These are phyloP conservation scores for Spinus pinus DNA, from an alignment of 2,797 vertebrate species.

Conservation along the genomic window DNA sequence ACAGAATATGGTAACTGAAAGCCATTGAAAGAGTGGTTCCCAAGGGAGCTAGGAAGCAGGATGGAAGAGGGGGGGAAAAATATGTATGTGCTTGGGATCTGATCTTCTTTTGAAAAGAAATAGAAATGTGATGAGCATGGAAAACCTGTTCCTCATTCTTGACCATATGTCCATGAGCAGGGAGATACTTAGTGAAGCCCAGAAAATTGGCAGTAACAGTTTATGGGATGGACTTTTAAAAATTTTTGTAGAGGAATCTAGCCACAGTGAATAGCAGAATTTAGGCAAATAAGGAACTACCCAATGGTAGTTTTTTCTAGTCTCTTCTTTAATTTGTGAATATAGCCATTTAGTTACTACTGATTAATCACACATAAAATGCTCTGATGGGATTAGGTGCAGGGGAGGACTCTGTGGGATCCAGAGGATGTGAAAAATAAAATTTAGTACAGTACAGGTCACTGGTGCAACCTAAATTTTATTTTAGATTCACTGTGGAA, in stretches of 20 bases:
- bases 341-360: conserved; percentile 11
- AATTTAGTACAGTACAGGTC: background rate
- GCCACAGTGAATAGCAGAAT: background rate
- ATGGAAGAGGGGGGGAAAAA: background rate
- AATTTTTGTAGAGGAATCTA: background rate
- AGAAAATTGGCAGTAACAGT: background rate
- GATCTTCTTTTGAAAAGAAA: background rate
- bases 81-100: background rate
- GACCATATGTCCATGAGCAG: background rate
- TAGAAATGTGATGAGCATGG: background rate
- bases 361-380: conserved; percentile 48
- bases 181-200: background rate
- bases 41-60: background rate
- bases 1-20: background rate
- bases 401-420: background rate
- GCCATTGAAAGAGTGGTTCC: background rate
- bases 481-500: background rate
- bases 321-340: background rate
- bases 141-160: conserved; percentile 8
- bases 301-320: background rate
- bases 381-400: conserved; percentile 32
- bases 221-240: background rate
- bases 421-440: background rate
- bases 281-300: background rate
- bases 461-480: background rate